Evolutionary conservation across 2,797 vertebrate species (phyloP), one percentile per base, ranked within the genome.

Genomic region (Molossus molossus): DNA sequence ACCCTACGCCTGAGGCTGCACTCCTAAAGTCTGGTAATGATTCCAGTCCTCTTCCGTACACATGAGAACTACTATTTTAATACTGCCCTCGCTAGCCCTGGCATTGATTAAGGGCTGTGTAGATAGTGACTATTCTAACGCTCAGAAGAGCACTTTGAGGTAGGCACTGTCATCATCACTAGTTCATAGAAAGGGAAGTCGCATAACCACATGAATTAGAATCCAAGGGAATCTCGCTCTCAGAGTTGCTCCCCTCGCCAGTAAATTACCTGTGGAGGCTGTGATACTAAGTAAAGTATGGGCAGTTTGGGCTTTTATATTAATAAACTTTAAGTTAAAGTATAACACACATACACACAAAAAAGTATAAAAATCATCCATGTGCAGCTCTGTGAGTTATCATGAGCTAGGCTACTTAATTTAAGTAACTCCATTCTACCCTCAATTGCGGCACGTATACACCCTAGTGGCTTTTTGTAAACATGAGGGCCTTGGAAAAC

Each of bases 241-340:
- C 55, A 27, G 25, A 1, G 6, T 27, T 25, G 3, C 3, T 0
- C 3, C 55, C 23, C 58, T 48, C 40, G 57, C 17, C 9, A 5
- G 18, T 58, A 29, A 76, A 57, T n/a, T 29, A 69, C 57, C 53
- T 9, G 4, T 29, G 7, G 10, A 40, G 23, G 12, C 53, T 67
- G 20, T 83, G 23, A 69, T 67, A n/a, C 25, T 75, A 64, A 33
- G 48, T 55, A 45, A 67, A 58, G 8, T 17, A 5, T 45, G 14
- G 23, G 6, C 6, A 50, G 13, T 64, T 92, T 64, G 50, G 33
- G 17, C 70, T 79, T 82, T 92, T 82, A 45, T 2, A 29, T 81
- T 73, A 65, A 23, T 25, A 48, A 80, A 64, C 1, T 92, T 97
- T 57, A 69, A 73, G 45, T 82, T 62, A 65, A 87, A 84, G n/a